Percentiles rank a stretch among this genome's conserved stretches.
These are phyloP conservation scores for Odontamblyopus rebecca DNA, from an alignment of 2,797 vertebrate species.

Conservation along the genomic window DNA sequence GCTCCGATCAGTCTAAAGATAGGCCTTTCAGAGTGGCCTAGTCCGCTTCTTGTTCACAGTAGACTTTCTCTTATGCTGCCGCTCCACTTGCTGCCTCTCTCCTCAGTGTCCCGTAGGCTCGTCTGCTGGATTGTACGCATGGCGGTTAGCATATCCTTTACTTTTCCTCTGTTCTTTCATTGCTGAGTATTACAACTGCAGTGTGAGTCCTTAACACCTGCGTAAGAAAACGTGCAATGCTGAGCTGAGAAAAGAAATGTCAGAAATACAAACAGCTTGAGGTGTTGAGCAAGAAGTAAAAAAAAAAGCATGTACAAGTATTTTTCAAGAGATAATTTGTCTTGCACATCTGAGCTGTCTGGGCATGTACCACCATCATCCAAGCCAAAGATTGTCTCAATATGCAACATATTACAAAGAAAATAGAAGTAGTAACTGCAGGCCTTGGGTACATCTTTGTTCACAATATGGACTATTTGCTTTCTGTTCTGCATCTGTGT, in stretches of 20 bases:
- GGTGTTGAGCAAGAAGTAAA: not conserved
- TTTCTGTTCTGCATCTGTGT: not conserved
- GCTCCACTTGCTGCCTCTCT: conserved; percentile 10
- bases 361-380: not conserved
- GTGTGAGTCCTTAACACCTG: conserved; percentile 30
- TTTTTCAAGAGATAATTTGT: not conserved
- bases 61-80: conserved; percentile 13
- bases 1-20: conserved; percentile 28
- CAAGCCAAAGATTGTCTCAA: not conserved
- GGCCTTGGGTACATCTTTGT: not conserved
- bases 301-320: not conserved
- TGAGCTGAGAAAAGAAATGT: not conserved
- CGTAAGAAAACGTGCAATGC: conserved; percentile 1
- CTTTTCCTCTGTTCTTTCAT: conserved; percentile 14
- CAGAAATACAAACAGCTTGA: not conserved
- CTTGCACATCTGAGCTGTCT: not conserved
- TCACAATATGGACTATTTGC: not conserved
- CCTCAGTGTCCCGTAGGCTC: conserved; percentile 11
- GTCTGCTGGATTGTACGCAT: conserved; percentile 14
- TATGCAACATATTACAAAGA: not conserved
- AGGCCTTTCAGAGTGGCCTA: conserved; percentile 22
- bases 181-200: conserved; percentile 5
- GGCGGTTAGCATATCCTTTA: conserved; percentile 9
- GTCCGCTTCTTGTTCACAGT: conserved; percentile 16
- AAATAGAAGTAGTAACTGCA: not conserved